phyloP scores from a whole-genome alignment of 2,113 vertebrate species.

The Dendropsophus ebraccatus region DNA sequence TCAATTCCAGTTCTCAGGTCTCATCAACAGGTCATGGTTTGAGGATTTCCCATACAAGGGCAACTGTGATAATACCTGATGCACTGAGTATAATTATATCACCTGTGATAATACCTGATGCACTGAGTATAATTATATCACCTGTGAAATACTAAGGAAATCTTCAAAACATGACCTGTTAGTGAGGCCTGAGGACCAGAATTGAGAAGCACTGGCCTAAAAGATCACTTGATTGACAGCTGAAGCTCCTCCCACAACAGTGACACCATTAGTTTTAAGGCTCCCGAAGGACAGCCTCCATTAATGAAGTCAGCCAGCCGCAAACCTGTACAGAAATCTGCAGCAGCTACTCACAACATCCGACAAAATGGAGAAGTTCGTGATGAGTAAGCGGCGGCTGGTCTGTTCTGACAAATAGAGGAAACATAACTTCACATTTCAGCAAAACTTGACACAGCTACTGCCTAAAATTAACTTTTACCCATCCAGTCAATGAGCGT shows the following conservation, averaged over 20 bases:
- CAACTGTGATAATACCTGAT: too few species aligned
- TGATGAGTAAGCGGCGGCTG: not conserved
- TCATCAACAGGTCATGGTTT: too few species aligned
- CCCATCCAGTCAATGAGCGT: not conserved
- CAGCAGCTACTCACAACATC: not conserved
- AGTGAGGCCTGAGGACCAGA: too few species aligned
- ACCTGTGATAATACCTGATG: too few species aligned
- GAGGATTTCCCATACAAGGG: too few species aligned
- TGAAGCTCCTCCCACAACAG: not conserved
- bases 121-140: too few species aligned
- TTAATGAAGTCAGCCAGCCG: not conserved
- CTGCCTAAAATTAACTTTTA: not conserved
- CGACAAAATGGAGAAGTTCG: not conserved
- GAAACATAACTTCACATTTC: conserved; percentile 42
- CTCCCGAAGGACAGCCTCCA: not conserved
- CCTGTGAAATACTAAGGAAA: too few species aligned
- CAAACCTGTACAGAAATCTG: not conserved
- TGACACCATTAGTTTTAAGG: not conserved
- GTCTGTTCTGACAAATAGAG: conserved; percentile 22
- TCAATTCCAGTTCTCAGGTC: too few species aligned
- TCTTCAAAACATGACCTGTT: too few species aligned
- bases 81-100: too few species aligned
- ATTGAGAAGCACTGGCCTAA: too few species aligned
- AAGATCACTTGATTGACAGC: too few species aligned
- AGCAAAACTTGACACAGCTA: conserved; percentile 2